Conservation (phyloP, 2,113 vertebrate genomes). For the Menidia beryllina region DNA sequence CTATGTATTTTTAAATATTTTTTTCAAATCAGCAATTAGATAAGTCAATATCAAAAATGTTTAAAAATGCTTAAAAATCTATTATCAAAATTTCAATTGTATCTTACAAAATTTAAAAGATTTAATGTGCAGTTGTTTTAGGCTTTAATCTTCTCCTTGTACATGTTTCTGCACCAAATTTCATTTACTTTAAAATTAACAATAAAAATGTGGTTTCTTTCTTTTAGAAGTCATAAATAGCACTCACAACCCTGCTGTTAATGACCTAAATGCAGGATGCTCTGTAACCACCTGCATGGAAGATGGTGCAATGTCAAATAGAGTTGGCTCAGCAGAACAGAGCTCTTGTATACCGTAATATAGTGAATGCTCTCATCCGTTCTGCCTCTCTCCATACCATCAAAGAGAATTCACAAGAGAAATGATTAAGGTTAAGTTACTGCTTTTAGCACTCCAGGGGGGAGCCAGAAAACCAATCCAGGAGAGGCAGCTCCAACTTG, state of each 20-base stretch:
- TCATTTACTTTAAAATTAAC: constrained; percentile 1
- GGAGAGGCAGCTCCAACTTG: constrained; percentile 45
- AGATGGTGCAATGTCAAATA: constrained; percentile 68
- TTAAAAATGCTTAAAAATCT: too few relatives aligned
- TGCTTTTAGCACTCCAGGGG: constrained; percentile 41
- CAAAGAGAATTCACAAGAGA: constrained; percentile 42
- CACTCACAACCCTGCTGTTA: constrained; percentile 22
- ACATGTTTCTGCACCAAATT: not conserved
- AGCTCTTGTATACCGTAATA: constrained; percentile 47
- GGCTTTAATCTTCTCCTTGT: too few relatives aligned
- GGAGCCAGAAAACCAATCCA: constrained; percentile 50
- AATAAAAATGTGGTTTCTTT: not conserved
- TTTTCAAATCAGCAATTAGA: too few relatives aligned
- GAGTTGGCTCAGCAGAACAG: constrained; percentile 68
- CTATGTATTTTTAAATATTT: too few relatives aligned
- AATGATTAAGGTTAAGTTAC: constrained; percentile 66
- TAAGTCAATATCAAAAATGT: too few relatives aligned
- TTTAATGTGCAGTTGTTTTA: too few relatives aligned
- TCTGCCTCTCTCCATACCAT: constrained; percentile 36
- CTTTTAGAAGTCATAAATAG: not conserved
- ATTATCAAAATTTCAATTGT: too few relatives aligned
- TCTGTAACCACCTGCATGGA: constrained; percentile 41
- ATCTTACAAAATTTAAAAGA: too few relatives aligned
- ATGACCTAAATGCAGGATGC: constrained; percentile 53
- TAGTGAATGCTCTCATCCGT: constrained; percentile 22